These are phyloP conservation scores for Scyliorhinus canicula DNA, from an alignment of 2,797 vertebrate genomes.

Conservation along the genomic window DNA sequence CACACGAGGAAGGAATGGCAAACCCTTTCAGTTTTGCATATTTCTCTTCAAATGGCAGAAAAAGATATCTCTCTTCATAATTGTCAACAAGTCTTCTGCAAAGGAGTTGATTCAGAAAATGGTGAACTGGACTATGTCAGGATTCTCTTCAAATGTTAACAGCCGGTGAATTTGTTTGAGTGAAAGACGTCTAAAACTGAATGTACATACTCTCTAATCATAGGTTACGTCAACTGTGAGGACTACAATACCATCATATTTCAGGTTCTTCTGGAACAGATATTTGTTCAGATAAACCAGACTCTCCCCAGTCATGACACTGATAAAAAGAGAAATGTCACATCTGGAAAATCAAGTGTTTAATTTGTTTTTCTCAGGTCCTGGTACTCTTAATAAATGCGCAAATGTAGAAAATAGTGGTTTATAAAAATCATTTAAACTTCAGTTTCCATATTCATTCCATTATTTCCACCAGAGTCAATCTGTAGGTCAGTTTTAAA, in stretches of 20 bases:
- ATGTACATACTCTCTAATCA: neutral
- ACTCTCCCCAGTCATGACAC: neutral
- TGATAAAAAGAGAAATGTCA: neutral
- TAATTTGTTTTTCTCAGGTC: slow-evolving; percentile 23
- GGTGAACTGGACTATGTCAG: neutral
- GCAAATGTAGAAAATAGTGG: neutral
- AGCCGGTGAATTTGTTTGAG: neutral
- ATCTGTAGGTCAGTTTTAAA: neutral
- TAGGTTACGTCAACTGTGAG: neutral
- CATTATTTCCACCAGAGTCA: neutral
- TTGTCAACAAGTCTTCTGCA: neutral
- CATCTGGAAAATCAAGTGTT: neutral
- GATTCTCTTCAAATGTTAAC: neutral
- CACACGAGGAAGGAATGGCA: neutral
- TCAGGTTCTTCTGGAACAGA: neutral
- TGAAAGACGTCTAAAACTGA: neutral
- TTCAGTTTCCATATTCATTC: slow-evolving; percentile 28
- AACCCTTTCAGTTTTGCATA: neutral
- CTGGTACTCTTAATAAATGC: neutral
- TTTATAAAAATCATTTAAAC: slow-evolving; percentile 28
- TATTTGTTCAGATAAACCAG: neutral
- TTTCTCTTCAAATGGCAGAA: neutral
- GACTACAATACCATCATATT: neutral
- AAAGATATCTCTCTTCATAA: neutral
- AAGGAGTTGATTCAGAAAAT: neutral